phyloP scores from a whole-genome alignment of 2,113 vertebrate genomes.

The Vidua chalybeata region DNA sequence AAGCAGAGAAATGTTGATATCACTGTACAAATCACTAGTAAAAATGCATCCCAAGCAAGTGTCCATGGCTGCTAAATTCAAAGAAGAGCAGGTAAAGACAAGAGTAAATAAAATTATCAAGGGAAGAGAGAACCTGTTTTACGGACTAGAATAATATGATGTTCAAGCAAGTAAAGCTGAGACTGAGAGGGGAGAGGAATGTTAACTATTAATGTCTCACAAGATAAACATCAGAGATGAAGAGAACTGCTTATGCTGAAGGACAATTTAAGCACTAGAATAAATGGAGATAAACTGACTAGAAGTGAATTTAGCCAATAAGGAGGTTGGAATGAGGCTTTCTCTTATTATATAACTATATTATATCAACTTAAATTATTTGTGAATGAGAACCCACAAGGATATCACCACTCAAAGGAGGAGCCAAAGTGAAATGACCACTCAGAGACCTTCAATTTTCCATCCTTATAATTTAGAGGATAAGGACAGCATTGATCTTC shows the following conservation, averaged over 20 bases:
- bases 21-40: background rate
- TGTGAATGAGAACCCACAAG: background rate
- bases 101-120: background rate
- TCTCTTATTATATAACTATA: background rate
- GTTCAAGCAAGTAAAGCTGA: background rate
- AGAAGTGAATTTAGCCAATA: background rate
- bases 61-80: background rate
- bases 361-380: background rate
- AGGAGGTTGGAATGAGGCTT: background rate
- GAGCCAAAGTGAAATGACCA: background rate
- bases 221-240: background rate
- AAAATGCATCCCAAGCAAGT: background rate
- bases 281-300: background rate
- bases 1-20: background rate
- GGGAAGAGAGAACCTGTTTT: background rate
- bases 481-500: background rate
- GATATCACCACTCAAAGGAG: background rate
- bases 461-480: background rate
- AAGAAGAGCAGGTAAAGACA: background rate
- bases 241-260: background rate
- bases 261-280: background rate
- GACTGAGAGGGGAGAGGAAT: background rate
- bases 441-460: background rate
- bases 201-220: background rate
- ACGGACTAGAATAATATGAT: background rate